These are phyloP conservation scores for Zygaena filipendulae DNA, from an alignment of 2,888 invertebrate genomes.

Conservation along the genomic window DNA sequence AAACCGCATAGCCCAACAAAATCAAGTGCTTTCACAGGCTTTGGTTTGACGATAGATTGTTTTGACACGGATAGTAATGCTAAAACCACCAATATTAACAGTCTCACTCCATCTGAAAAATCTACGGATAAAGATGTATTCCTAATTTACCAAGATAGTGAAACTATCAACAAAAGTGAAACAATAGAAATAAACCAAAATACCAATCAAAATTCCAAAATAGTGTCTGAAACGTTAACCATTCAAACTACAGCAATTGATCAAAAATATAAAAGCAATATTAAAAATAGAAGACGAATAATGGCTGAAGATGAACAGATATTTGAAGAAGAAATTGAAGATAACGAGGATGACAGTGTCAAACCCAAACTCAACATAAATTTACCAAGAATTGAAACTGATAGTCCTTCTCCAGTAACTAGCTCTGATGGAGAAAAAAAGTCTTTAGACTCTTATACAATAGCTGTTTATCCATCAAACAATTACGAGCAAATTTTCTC, in stretches of 20 bases:
- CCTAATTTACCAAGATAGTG: slow-evolving; percentile 39
- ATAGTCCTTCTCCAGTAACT: slow-evolving; percentile 23
- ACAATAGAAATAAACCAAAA: slow-evolving; percentile 9
- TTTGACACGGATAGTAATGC: slow-evolving; percentile 15
- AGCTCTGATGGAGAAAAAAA: slow-evolving; percentile 30
- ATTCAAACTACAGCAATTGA: too few species aligned
- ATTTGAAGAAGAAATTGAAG: too few species aligned
- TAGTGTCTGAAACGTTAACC: too few species aligned
- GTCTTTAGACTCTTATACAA: slow-evolving; percentile 28
- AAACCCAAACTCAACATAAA: slow-evolving; percentile 33
- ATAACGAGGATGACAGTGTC: slow-evolving; percentile 22
- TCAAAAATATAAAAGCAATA: slow-evolving; percentile 8
- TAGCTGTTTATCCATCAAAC: slow-evolving; percentile 22
- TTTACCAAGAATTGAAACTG: slow-evolving; percentile 28
- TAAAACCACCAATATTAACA: too few species aligned
- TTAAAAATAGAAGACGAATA: slow-evolving; percentile 8
- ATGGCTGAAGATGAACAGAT: too few species aligned
- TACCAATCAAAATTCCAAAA: slow-evolving; percentile 3
- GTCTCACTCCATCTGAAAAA: slow-evolving; percentile 18
- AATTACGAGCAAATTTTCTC: slow-evolving; percentile 13
- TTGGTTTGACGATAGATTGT: slow-evolving; percentile 15
- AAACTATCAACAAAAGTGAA: slow-evolving; percentile 22
- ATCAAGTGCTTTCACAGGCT: slow-evolving; percentile 17
- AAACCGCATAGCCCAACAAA: slow-evolving; percentile 15
- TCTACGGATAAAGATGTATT: slow-evolving; percentile 36